A percentile compares a stretch with the other conserved stretches of the same genome.
Conservation (phyloP, 2,888 invertebrate genomes). For the Anticlea derivata region DNA sequence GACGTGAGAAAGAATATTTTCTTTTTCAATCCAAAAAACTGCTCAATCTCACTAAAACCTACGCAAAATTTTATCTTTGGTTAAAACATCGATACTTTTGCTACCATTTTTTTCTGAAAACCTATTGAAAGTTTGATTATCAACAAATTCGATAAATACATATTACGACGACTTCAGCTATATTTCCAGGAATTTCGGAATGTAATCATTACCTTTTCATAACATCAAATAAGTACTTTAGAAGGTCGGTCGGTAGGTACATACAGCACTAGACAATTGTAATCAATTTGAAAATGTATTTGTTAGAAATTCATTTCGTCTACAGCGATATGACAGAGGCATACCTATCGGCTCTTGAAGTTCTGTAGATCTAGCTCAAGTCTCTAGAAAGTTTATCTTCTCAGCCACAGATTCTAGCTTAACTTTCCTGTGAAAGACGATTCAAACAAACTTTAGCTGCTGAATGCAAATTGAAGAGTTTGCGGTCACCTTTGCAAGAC, state of each 20-base stretch:
- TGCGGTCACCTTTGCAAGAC: not conserved
- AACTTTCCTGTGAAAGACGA: conserved; percentile 4
- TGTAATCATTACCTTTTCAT: not conserved
- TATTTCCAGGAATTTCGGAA: not conserved
- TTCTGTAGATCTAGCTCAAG: not conserved
- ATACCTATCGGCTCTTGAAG: conserved; percentile 3
- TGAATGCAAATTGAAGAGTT: not conserved
- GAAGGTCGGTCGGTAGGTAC: no score
- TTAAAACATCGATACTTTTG: no score
- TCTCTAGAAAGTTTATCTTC: conserved; percentile 5
- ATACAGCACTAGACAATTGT: not conserved
- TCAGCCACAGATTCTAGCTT: conserved; percentile 9
- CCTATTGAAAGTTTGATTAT: not conserved
- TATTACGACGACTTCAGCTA: no score
- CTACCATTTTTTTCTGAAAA: no score
- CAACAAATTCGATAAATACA: not conserved
- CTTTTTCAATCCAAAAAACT: no score
- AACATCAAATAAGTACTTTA: not conserved
- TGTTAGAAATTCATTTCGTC: not conserved
- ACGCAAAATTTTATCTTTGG: no score
- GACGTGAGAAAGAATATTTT: no score
- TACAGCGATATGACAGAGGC: not conserved
- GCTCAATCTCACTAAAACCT: no score
- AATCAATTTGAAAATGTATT: not conserved
- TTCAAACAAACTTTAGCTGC: conserved; percentile 6